These are phyloP conservation scores for Volucella inflata DNA, from an alignment of 2,888 invertebrate species.

Conservation along the genomic window DNA sequence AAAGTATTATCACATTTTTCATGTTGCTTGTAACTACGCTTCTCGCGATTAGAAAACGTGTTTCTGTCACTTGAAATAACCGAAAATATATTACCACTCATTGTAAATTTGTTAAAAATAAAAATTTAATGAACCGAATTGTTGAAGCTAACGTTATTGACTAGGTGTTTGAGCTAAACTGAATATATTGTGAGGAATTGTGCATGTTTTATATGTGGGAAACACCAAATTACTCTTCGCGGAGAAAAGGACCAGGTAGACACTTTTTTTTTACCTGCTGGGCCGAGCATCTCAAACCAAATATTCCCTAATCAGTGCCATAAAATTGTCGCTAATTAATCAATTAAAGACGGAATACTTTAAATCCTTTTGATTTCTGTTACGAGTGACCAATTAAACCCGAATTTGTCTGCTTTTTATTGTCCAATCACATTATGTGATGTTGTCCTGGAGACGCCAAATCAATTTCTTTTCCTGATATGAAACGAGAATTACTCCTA, in stretches of 20 bases:
- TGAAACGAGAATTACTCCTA: background rate
- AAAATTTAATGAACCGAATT: background rate
- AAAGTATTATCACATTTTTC: constrained; percentile 4
- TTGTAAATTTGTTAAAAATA: constrained; percentile 10
- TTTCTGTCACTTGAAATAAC: constrained; percentile 20
- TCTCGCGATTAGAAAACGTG: background rate
- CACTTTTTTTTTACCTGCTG: constrained; percentile 8
- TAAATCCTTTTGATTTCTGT: background rate
- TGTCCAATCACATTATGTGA: background rate
- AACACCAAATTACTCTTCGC: background rate
- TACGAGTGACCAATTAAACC: background rate
- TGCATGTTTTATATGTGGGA: constrained; percentile 4
- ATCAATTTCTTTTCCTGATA: background rate
- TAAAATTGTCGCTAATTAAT: constrained; percentile 15
- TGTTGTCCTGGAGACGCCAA: constrained; percentile 10
- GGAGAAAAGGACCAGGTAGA: background rate
- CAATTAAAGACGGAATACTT: background rate
- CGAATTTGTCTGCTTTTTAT: constrained; percentile 20
- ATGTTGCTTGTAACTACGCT: background rate
- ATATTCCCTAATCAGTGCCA: background rate
- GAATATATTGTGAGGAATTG: background rate
- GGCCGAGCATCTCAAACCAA: background rate
- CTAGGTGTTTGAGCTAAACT: background rate
- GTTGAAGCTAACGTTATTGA: background rate
- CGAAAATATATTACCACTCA: constrained; percentile 55